Base-by-base conservation (phyloP, 1,140 invertebrate species). In the Holotrichia oblita region DNA sequence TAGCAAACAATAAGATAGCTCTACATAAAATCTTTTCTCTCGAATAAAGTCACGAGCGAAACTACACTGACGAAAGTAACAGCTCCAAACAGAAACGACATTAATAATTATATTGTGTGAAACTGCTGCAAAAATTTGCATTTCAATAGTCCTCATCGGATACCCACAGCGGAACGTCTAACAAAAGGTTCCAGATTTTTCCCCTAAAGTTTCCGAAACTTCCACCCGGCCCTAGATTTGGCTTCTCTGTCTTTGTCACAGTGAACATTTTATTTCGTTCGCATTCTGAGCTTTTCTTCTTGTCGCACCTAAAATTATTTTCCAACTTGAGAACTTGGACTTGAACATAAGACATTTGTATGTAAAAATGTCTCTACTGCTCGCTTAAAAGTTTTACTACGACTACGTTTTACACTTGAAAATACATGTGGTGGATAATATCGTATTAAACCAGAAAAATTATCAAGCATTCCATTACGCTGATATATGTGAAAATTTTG, bases 71-170 rank as follows among this genome's bases (percentile, higher is more conserved):
- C 61, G 22, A 69, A 69, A 69, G 61, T 69, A 69, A 69, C 20
- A 27, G 61, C 12, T 69, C 61, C 61, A 24, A 69, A 69, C 61
- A 69, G 61, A 14, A 69, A 69, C 61, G 61, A 14, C 61, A 69
- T 69, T 34, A 69, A 69, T 69, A 69, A 69, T 69, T 69, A 69
- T 69, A 69, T 69, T 69, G 61, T 69, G 61, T n/a, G 61, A 69
- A 34, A 69, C 20, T 69, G 61, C 27, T 22, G 61, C 61, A 34
- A 24, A 34, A 69, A 69, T 69, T 69, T 69, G 61, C 61, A 69
- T 69, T 69, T 69, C 61, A 69, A 69, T 69, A 69, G 61, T 69
- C 61, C 61, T 69, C 61, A 27, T 69, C 22, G 22, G 61, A 69
- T 27, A 69, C 61, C 24, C 61, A 34, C 10, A 14, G 61, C 22